A percentile compares a stretch with the other conserved stretches of the same genome.
These are phyloP conservation scores for Rhyacophila evoluta DNA, from an alignment of 2,888 invertebrate species.

Conservation along the genomic window DNA sequence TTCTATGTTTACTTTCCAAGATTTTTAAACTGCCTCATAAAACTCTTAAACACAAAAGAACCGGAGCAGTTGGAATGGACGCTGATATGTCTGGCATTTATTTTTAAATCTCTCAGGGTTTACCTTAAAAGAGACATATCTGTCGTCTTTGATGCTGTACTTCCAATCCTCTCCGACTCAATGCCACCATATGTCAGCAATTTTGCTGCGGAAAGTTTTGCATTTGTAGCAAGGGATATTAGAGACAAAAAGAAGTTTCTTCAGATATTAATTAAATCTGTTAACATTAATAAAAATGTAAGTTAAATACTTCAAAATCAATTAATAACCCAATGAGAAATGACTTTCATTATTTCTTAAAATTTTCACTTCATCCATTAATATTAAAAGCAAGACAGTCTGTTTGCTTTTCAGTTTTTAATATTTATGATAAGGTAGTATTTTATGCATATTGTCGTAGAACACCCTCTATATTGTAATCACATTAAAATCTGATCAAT, in stretches of 20 bases:
- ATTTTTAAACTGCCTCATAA: constrained; percentile 80
- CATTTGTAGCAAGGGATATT: constrained; percentile 92
- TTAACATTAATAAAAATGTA: constrained; percentile 78
- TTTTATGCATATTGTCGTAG: no score
- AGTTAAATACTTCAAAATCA: constrained; percentile 60
- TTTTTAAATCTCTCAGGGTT: constrained; percentile 91
- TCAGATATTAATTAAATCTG: constrained; percentile 74
- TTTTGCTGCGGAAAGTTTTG: constrained; percentile 97
- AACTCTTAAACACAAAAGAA: constrained; percentile 80
- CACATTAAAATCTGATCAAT: no score
- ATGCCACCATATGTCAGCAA: constrained; percentile 87
- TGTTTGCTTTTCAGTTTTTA: no score
- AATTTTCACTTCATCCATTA: no score
- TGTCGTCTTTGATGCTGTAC: constrained; percentile 76
- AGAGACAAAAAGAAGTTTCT: constrained; percentile 83
- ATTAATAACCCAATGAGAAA: no score
- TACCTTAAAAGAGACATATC: constrained; percentile 84
- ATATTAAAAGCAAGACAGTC: no score
- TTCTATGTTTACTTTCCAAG: constrained; percentile 88
- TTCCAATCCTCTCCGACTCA: constrained; percentile 82
- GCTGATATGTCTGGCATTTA: constrained; percentile 86
- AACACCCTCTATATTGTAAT: no score
- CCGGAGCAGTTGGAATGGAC: constrained; percentile 88
- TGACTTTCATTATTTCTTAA: no score
- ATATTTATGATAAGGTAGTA: no score